Evolutionary conservation across 2,888 invertebrate species (phyloP).

Genomic region (Tribolium freemani): DNA sequence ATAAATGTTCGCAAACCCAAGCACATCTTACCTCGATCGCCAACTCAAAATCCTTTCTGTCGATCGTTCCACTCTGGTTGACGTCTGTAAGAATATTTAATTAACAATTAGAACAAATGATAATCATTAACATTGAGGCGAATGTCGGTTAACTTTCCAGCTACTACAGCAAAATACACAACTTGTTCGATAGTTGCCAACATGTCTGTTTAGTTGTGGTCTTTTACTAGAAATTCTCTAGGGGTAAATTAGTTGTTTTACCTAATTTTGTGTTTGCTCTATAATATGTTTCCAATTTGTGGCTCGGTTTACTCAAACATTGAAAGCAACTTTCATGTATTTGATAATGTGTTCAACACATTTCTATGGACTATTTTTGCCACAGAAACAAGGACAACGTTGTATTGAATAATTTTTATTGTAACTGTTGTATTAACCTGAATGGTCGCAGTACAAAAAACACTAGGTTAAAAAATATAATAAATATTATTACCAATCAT

Average conservation of each 20-base stretch:
- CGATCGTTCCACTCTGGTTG: conserved; percentile 92
- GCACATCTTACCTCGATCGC: conserved; percentile 92
- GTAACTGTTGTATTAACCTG: no score
- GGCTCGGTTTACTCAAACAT: not conserved
- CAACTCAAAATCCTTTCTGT: conserved; percentile 90
- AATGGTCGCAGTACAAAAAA: no score
- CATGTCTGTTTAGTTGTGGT: not conserved
- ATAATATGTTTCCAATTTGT: not conserved
- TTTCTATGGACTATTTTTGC: not conserved
- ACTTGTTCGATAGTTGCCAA: not conserved
- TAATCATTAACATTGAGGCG: no score
- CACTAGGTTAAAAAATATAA: no score
- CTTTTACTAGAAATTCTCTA: not conserved
- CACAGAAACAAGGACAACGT: no score
- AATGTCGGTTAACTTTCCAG: no score
- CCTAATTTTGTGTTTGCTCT: not conserved
- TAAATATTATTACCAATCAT: no score
- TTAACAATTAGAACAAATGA: no score
- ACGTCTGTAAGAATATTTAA: conserved; percentile 78
- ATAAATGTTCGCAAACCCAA: no score
- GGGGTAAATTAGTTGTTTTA: not conserved
- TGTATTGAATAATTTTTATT: no score
- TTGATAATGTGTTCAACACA: not conserved
- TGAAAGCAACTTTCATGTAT: no score
- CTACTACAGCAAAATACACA: not conserved